Percentiles rank a stretch among this genome's conserved stretches.
phyloP scores from a whole-genome alignment of 1,140 invertebrate species.

The Trichomalopsis sarcophagae region DNA sequence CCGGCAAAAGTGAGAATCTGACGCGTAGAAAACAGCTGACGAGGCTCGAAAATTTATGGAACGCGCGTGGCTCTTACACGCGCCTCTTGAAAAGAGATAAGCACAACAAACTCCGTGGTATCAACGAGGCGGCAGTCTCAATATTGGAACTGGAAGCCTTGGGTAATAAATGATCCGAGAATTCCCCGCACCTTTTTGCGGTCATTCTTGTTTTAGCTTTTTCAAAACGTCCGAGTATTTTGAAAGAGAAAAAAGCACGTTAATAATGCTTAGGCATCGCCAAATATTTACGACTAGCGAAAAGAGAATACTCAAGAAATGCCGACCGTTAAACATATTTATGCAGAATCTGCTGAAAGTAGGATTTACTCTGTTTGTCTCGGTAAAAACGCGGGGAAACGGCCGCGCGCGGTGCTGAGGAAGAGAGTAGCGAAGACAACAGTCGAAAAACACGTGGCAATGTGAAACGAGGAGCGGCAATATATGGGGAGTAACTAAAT shows the following conservation, averaged over 20 bases:
- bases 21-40: slow-evolving; percentile 72
- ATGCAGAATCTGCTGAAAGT: slow-evolving; percentile 18
- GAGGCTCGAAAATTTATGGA: slow-evolving; percentile 62
- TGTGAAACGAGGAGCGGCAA: background rate
- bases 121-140: background rate
- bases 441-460: slow-evolving; percentile 9
- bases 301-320: slow-evolving; percentile 4
- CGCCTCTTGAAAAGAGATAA: background rate
- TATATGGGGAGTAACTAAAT: background rate
- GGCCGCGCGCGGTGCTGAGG: background rate
- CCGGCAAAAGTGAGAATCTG: slow-evolving; percentile 24
- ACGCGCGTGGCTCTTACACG: no score
- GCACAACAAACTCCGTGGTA: background rate
- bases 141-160: background rate
- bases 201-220: no score
- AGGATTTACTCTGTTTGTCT: slow-evolving; percentile 9
- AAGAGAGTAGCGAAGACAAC: background rate
- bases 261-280: background rate
- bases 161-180: background rate
- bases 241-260: background rate
- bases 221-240: background rate
- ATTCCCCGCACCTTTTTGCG: background rate
- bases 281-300: background rate
- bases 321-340: slow-evolving; percentile 11
- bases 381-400: background rate